Evolutionary conservation across 2,113 vertebrate genomes (phyloP).

Genomic region (Gobio gobio): DNA sequence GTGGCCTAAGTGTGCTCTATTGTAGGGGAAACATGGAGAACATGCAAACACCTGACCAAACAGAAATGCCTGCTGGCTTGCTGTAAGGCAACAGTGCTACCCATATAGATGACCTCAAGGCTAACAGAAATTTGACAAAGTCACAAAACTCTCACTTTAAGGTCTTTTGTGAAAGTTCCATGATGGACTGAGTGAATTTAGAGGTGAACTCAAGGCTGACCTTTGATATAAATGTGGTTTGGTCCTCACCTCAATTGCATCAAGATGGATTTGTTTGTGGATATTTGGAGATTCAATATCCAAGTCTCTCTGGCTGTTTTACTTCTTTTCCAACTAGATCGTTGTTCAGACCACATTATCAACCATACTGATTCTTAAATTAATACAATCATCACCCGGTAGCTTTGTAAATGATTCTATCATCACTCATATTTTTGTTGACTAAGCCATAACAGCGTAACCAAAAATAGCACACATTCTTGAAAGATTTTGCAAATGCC

Average conservation of each 20-base stretch:
- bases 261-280: neutral
- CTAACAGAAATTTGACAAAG: neutral
- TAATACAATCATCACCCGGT: neutral
- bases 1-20: no score
- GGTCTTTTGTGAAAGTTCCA: neutral
- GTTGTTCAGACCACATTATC: neutral
- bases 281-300: neutral
- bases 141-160: neutral
- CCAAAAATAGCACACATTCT: constrained; percentile 21
- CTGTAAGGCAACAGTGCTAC: no score
- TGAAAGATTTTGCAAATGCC: constrained; percentile 40
- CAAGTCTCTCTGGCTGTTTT: neutral
- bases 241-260: neutral
- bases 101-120: neutral
- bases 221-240: neutral
- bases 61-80: no score
- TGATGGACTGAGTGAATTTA: neutral
- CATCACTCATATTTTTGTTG: neutral
- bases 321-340: neutral
- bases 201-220: neutral
- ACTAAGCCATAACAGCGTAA: neutral
- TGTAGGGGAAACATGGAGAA: no score
- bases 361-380: neutral
- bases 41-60: no score
- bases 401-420: constrained; percentile 3